phyloP scores from a whole-genome alignment of 2,113 vertebrate species.

The Albula glossodonta region DNA sequence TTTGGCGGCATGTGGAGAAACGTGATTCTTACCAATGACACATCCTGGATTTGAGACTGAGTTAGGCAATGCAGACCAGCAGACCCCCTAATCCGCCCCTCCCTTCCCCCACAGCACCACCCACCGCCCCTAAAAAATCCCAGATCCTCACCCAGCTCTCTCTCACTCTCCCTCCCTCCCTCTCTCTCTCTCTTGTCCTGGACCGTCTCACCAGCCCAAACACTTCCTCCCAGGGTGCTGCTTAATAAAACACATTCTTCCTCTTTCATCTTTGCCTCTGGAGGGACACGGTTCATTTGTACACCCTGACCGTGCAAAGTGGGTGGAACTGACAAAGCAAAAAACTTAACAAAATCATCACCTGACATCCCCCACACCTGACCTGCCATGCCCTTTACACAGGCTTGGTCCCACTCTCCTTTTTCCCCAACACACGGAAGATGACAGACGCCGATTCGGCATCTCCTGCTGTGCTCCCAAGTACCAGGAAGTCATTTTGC shows the following conservation, averaged over 20 bases:
- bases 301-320: background rate
- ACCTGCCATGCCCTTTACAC: too few relatives aligned
- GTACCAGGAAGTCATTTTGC: background rate
- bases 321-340: background rate
- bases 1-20: background rate
- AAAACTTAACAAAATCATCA: background rate
- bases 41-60: background rate
- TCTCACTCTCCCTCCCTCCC: background rate
- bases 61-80: background rate
- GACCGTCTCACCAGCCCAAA: background rate
- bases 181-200: background rate
- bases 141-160: too few relatives aligned
- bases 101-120: background rate
- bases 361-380: too few relatives aligned
- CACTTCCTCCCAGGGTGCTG: conserved; percentile 25
- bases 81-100: background rate
- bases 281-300: background rate
- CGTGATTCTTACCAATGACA: background rate
- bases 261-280: conserved; percentile 12
- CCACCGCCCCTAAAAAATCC: background rate
- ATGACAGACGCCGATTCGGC: too few relatives aligned
- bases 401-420: too few relatives aligned
- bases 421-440: too few relatives aligned
- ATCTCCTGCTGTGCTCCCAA: too few relatives aligned
- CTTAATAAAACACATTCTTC: conserved; percentile 26